Evolutionary conservation across 2,113 vertebrate genomes (phyloP), one percentile per base, ranked within the genome.

Genomic region (Galemys pyrenaicus): DNA sequence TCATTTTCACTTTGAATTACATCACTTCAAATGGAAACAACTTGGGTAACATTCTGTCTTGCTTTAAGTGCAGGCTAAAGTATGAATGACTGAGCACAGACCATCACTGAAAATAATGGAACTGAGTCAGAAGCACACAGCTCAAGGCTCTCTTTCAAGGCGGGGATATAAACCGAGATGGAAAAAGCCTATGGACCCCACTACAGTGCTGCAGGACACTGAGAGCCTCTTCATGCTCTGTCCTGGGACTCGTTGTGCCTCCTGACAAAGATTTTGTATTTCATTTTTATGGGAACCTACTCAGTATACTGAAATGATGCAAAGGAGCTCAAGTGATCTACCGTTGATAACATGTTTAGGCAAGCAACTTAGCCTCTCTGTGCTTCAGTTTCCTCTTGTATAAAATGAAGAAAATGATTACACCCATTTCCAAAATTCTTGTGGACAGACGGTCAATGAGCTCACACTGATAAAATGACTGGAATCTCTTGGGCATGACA

Each of bases 1-100:
- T 85, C 51, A 92, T 86, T 92, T 60, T 86, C 68, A 85, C 46
- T 62, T 81, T 67, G 17, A 92, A 3, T 89, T 78, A 64, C 7
- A 37, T 64, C 22, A 32, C 12, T 58, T 65, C 15, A 73, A 39
- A 67, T 90, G 56, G 32, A 92, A 93, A 71, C 54, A 46, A 67
- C 15, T 17, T 67, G 56, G 35, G 19, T 37, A 51, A 46, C 37
- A 60, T 6, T 83, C 0, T 28, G 8, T 12, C 87, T 19, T 77
- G 39, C 28, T 67, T 86, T 77, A 79, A 83, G 77, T 22, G 5
- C 2, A 80, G 24, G 35, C 12, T 19, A 49, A 75, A 6, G 46
- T 3, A 78, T 73, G 37, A 1, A 9, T 26, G 51, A 58, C 22
- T 30, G 19, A 86, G 22, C 51, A 62, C 0, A 60, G 41, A 16